phyloP scores from a whole-genome alignment of 2,113 vertebrate genomes.

The Periophthalmodon schlosseri region DNA sequence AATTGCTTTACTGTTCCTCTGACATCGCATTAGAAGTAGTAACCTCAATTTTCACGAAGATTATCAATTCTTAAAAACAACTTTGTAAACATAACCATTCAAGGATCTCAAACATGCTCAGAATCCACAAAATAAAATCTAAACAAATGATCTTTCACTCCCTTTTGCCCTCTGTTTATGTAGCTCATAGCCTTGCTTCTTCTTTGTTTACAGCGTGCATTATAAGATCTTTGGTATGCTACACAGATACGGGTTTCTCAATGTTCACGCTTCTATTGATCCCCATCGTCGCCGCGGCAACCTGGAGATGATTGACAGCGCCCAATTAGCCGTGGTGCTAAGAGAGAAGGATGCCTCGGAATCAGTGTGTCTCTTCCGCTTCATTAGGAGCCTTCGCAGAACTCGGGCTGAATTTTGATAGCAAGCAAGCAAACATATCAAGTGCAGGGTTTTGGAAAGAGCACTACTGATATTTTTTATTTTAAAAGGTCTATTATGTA shows the following conservation, averaged over 20 bases:
- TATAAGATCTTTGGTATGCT: background rate
- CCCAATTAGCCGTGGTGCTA: constrained; percentile 37
- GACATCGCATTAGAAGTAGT: background rate
- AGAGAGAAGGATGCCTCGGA: constrained; percentile 37
- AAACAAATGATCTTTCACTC: background rate
- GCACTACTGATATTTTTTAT: background rate
- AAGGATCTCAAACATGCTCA: background rate
- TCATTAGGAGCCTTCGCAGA: constrained; percentile 47
- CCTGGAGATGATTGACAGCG: constrained; percentile 45
- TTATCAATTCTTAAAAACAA: background rate
- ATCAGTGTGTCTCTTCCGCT: constrained; percentile 40
- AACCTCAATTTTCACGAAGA: background rate
- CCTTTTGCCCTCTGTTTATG: background rate
- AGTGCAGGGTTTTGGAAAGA: constrained; percentile 50
- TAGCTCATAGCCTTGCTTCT: background rate
- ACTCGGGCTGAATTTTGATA: constrained; percentile 34
- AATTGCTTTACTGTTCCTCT: background rate
- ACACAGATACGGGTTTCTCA: constrained; percentile 4
- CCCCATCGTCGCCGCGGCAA: constrained; percentile 34
- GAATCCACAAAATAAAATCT: background rate
- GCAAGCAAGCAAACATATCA: constrained; percentile 41
- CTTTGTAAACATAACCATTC: background rate
- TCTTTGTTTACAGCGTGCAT: background rate
- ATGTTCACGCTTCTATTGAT: constrained; percentile 24
- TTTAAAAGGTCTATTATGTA: background rate